Evolutionary conservation across 2,113 vertebrate genomes (phyloP).

Genomic region (Apistogramma diplotaenia): DNA sequence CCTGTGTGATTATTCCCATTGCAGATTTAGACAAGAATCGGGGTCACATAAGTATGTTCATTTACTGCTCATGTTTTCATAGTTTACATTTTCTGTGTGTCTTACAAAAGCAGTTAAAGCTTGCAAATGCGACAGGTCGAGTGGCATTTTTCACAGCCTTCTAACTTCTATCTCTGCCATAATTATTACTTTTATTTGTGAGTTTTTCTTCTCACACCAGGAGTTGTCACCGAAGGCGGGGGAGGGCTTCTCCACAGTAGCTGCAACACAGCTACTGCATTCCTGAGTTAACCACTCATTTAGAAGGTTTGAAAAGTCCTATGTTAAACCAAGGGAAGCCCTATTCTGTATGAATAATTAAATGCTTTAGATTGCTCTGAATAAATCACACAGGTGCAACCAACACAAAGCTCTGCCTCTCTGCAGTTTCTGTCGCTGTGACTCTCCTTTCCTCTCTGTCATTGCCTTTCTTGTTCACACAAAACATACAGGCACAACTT

Average conservation of each 20-base stretch:
- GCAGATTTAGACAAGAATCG: not conserved
- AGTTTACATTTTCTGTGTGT: not conserved
- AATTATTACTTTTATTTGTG: not conserved
- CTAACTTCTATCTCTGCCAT: not conserved
- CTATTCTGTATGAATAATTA: conserved; percentile 3
- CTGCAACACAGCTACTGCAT: not conserved
- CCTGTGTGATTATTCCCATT: not conserved
- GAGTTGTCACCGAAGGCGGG: conserved; percentile 46
- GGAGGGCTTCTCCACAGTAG: conserved; percentile 10
- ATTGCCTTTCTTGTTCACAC: not conserved
- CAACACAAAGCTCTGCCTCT: not conserved
- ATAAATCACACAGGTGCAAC: not conserved
- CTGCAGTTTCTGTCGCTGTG: not conserved
- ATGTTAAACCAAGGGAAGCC: not conserved
- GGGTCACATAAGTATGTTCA: not conserved
- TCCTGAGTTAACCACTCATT: not conserved
- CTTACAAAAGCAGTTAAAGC: not conserved
- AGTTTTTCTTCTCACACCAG: not conserved
- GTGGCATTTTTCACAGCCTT: not conserved
- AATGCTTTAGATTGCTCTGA: not conserved
- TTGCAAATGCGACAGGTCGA: not conserved
- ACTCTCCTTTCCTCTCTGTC: not conserved
- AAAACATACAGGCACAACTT: conserved; percentile 36
- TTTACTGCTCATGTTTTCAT: not conserved
- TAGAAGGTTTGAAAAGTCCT: not conserved